These are phyloP conservation scores for Hoplodrina ambigua DNA, from an alignment of 2,888 invertebrate species.

Conservation along the genomic window DNA sequence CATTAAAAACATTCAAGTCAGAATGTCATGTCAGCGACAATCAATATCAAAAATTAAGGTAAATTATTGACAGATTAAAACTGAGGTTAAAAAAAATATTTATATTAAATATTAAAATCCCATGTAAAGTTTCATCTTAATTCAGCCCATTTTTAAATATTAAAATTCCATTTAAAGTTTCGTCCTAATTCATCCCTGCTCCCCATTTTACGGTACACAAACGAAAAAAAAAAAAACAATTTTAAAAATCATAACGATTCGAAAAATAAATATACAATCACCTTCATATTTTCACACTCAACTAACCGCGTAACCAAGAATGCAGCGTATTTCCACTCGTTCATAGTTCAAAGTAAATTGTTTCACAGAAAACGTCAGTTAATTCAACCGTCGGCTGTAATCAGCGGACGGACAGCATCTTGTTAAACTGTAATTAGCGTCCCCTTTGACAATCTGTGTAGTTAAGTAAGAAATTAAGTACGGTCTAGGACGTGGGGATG, in stretches of 20 bases:
- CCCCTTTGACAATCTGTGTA: conserved; percentile 67
- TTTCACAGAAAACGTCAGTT: conserved; percentile 61
- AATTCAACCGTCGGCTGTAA: conserved; percentile 61
- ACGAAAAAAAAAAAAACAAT: too few species aligned
- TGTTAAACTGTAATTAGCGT: conserved; percentile 65
- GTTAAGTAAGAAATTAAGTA: conserved; percentile 64
- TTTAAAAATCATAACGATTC: neutral
- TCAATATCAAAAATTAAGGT: too few species aligned
- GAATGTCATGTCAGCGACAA: too few species aligned
- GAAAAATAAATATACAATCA: neutral
- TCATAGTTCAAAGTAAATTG: conserved; percentile 57
- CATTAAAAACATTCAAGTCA: too few species aligned
- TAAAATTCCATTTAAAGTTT: too few species aligned
- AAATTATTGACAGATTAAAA: too few species aligned
- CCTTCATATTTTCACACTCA: neutral
- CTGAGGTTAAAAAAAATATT: too few species aligned
- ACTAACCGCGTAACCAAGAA: conserved; percentile 9
- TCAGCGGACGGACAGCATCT: conserved; percentile 63
- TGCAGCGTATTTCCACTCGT: conserved; percentile 34
- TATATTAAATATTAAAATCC: too few species aligned
- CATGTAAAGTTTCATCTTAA: too few species aligned
- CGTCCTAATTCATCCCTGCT: too few species aligned
- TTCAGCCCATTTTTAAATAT: too few species aligned
- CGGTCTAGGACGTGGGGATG: conserved; percentile 32
- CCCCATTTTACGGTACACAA: too few species aligned